Percentiles rank a stretch among this genome's conserved stretches.
Evolutionary conservation across 2,888 invertebrate genomes (phyloP).

Genomic region (Clepsis dumicolana): DNA sequence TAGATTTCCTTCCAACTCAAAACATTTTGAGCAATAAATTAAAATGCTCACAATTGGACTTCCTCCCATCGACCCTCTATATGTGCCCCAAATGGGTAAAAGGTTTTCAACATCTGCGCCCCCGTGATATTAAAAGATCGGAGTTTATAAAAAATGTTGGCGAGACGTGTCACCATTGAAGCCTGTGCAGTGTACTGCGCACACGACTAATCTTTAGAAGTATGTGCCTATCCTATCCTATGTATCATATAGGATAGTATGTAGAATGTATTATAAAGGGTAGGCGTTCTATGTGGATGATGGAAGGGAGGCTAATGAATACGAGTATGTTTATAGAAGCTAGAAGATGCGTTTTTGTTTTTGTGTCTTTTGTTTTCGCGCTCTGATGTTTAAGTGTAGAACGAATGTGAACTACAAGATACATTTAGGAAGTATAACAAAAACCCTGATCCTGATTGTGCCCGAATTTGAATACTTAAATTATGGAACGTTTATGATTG

Average conservation of each 20-base stretch:
- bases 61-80: conserved; percentile 53
- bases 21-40: conserved; percentile 22
- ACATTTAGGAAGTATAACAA: too few species aligned
- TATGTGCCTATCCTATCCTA: conserved; percentile 16
- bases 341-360: conserved; percentile 7
- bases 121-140: conserved; percentile 76
- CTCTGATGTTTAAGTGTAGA: background rate
- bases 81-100: conserved; percentile 67
- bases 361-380: background rate
- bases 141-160: conserved; percentile 69
- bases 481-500: too few species aligned
- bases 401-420: background rate
- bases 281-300: background rate
- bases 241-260: conserved; percentile 6
- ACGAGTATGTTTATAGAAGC: background rate
- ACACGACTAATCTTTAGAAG: conserved; percentile 49
- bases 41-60: conserved; percentile 38
- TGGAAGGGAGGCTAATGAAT: conserved; percentile 14
- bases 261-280: background rate
- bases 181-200: conserved; percentile 17
- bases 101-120: conserved; percentile 78
- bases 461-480: too few species aligned
- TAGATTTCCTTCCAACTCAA: background rate
- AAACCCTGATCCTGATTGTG: too few species aligned
- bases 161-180: conserved; percentile 36